Evolutionary conservation across 2,797 vertebrate species (phyloP), one percentile per base, ranked within the genome.

Genomic region (Harpagifer antarcticus): DNA sequence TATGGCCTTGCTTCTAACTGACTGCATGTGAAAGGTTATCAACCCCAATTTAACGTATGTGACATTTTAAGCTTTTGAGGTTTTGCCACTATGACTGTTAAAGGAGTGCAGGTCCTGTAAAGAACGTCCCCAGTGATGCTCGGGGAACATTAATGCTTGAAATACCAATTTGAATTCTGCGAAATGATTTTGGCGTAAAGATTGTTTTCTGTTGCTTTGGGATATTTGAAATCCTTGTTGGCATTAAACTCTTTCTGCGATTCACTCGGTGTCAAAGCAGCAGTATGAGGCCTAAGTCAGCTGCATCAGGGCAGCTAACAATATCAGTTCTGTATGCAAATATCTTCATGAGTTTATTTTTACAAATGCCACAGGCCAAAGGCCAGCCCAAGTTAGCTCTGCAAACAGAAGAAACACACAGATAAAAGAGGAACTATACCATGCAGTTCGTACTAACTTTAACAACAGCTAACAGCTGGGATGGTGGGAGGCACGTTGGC

Each of bases 141-240:
- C 14, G 56, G 61, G 61, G 67, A 69, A 55, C 61, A 50, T 54
- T 19, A 70, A 59, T 44, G 50, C 70, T 82, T 69, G 73, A 87
- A 84, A 78, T 75, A 78, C 74, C 72, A 68, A 76, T 90, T 85
- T 79, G 40, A 83, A 82, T 78, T 83, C 81, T 48, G 64, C 19
- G 1, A 9, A 86, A 91, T 77, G 45, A 90, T 88, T 78, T 61
- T 45, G 72, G 89, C 85, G 89, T 82, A 82, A 75, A 87, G 77
- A 85, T 78, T 89, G 81, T 86, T 84, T 92, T 83, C 76, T 75
- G 71, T 91, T 82, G 90, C 90, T 91, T 50, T 79, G 49, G 84
- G 91, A 86, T 89, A 86, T 92, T 84, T 87, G 31, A 86, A 89
- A 91, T 89, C 84, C 84, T 79, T 85, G 80, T 80, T 74, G 74